Evolutionary conservation across 2,888 invertebrate genomes (phyloP).

Genomic region (Spisula solida): DNA sequence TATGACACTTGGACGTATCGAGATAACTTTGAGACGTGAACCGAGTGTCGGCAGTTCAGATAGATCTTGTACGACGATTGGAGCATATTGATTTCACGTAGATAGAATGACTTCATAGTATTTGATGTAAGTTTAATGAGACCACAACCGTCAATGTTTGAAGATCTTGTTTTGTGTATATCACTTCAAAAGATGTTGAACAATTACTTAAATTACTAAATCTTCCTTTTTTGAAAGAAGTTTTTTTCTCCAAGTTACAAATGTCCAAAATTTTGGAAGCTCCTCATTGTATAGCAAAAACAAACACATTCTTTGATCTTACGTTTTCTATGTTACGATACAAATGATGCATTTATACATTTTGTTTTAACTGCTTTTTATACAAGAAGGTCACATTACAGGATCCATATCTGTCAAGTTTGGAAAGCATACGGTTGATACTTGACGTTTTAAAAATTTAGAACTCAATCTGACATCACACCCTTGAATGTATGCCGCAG

Average conservation of each 20-base stretch:
- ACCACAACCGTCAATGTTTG: not conserved
- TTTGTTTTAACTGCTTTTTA: not conserved
- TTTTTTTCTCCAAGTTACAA: constrained; percentile 14
- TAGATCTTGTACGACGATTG: not conserved
- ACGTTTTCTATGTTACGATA: constrained; percentile 12
- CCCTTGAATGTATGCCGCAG: not conserved
- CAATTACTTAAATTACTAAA: constrained; percentile 21
- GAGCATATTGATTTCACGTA: not conserved
- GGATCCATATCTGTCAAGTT: not conserved
- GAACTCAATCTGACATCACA: not conserved
- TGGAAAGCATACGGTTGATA: not conserved
- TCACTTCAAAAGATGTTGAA: constrained; percentile 1
- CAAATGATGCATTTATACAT: constrained; percentile 11
- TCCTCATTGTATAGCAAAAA: not conserved
- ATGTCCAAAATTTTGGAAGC: not conserved
- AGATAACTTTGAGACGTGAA: not conserved
- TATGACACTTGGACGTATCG: constrained; percentile 16
- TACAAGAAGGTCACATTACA: not conserved
- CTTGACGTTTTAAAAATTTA: not conserved
- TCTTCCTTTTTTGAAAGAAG: constrained; percentile 20
- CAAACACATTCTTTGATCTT: not conserved
- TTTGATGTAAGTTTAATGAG: not conserved
- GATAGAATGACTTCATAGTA: not conserved
- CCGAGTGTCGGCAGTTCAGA: not conserved
- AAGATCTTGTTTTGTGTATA: constrained; percentile 10